Conservation (phyloP, 2,888 invertebrate species). For the Sarcophaga rosellei region DNA sequence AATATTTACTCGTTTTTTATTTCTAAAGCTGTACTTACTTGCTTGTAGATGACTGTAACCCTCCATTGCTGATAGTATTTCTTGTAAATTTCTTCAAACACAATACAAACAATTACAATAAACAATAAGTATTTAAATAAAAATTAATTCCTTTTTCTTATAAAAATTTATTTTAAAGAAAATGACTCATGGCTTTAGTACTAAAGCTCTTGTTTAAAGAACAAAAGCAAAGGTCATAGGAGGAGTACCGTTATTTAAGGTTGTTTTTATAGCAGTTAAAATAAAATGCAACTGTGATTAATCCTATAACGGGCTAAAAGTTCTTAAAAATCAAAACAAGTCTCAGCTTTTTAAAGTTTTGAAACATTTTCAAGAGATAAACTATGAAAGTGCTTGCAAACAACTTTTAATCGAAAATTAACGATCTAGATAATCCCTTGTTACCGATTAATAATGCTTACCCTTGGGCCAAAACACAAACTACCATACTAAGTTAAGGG, state of each 20-base stretch:
- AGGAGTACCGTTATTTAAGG: conserved; percentile 49
- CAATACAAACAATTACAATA: conserved; percentile 13
- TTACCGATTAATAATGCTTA: too few relatives aligned
- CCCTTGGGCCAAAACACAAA: too few relatives aligned
- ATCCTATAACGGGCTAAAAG: too few relatives aligned
- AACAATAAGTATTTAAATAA: not conserved
- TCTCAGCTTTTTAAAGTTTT: too few relatives aligned
- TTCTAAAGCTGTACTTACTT: conserved; percentile 29
- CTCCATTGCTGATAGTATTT: conserved; percentile 42
- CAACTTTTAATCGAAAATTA: too few relatives aligned
- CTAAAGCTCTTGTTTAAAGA: conserved; percentile 10
- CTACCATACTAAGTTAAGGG: not conserved
- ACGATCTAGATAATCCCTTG: too few relatives aligned
- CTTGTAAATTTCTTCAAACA: not conserved
- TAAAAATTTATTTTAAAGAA: not conserved
- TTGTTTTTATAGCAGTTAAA: not conserved
- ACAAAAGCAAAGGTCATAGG: not conserved
- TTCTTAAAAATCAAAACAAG: not conserved
- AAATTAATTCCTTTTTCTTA: not conserved
- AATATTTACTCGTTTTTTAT: too few relatives aligned
- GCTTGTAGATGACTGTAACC: conserved; percentile 58
- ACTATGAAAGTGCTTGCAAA: too few relatives aligned
- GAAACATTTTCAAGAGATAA: too few relatives aligned
- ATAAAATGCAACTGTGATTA: conserved; percentile 2
- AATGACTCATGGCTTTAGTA: not conserved